These are phyloP conservation scores for Brachionus calyciflorus DNA, from an alignment of 1,140 invertebrate genomes.

Conservation along the genomic window DNA sequence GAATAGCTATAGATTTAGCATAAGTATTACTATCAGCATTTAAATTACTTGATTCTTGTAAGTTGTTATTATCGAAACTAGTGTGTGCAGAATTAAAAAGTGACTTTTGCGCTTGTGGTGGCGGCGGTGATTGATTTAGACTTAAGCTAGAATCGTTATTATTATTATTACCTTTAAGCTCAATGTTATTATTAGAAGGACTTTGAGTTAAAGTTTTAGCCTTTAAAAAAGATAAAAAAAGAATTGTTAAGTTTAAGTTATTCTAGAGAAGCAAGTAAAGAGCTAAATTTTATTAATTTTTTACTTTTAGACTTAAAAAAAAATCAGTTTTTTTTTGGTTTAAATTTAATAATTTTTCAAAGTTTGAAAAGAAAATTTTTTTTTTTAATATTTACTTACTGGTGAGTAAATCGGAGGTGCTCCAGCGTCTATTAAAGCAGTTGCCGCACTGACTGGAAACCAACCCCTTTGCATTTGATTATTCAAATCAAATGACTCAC, in stretches of 20 bases:
- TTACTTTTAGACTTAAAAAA: conserved; percentile 32
- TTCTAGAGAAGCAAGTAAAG: neutral
- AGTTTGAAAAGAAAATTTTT: neutral
- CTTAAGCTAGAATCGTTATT: conserved; percentile 6
- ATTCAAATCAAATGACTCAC: conserved; percentile 1
- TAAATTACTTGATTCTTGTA: neutral
- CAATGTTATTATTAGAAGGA: conserved; percentile 14
- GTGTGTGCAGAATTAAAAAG: neutral
- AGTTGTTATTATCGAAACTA: neutral
- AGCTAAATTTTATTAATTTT: neutral
- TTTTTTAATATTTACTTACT: neutral
- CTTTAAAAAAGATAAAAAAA: neutral
- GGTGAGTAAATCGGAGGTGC: neutral
- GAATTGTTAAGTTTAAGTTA: neutral
- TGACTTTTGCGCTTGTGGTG: conserved; percentile 16
- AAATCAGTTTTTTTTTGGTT: neutral
- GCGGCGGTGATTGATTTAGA: conserved; percentile 3
- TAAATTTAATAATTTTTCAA: neutral
- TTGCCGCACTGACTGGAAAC: conserved; percentile 28
- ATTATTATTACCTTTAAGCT: neutral
- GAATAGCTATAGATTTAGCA: too few relatives aligned
- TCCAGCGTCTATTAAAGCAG: neutral
- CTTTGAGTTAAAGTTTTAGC: conserved; percentile 11
- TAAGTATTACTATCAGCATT: too few relatives aligned
- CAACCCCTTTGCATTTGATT: conserved; percentile 24